These are phyloP conservation scores for Myrmecophaga tridactyla DNA, from an alignment of 2,113 vertebrate genomes.

Conservation along the genomic window DNA sequence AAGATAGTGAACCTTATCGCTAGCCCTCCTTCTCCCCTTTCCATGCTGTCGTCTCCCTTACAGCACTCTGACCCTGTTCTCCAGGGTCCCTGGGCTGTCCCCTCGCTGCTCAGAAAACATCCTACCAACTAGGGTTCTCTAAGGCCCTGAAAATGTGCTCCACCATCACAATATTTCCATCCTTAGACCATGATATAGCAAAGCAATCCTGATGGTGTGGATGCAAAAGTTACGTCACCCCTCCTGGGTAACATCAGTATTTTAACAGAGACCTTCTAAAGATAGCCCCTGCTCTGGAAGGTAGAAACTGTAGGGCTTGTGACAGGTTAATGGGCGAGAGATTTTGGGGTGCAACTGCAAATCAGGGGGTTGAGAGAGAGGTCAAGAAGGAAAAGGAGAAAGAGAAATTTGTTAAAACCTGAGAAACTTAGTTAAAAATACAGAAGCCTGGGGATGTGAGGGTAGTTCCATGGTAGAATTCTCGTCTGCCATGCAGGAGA, in stretches of 20 bases:
- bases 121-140: background rate
- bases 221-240: background rate
- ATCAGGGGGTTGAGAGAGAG: no score
- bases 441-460: background rate
- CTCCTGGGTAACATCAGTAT: accelerated
- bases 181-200: background rate
- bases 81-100: background rate
- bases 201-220: background rate
- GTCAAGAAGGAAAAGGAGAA: background rate
- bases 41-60: background rate
- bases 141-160: background rate
- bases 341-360: background rate
- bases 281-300: background rate
- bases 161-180: background rate
- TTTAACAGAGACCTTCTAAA: background rate
- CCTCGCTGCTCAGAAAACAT: background rate
- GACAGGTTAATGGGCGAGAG: background rate
- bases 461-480: no score
- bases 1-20: background rate
- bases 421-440: background rate
- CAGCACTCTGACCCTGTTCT: background rate
- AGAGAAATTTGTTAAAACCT: background rate
- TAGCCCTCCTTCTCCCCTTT: no score
- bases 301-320: background rate
- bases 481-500: no score